phyloP scores from a whole-genome alignment of 2,888 invertebrate genomes.

The Drosophila kambysellisi region DNA sequence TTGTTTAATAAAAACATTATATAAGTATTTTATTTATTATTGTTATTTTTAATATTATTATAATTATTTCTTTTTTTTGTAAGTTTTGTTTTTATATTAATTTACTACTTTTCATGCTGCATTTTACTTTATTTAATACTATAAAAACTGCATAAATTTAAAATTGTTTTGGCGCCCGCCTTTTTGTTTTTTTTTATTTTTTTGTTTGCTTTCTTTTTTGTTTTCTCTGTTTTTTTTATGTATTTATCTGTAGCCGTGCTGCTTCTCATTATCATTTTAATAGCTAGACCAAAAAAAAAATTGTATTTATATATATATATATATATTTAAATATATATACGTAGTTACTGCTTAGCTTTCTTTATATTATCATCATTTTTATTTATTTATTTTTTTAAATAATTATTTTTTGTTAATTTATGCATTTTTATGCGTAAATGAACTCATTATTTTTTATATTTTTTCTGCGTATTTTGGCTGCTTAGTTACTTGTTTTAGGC shows the following conservation, averaged over 20 bases:
- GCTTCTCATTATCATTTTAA: constrained; percentile 34
- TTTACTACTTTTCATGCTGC: constrained; percentile 30
- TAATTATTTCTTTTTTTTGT: constrained; percentile 24
- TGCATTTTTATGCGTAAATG: constrained; percentile 11
- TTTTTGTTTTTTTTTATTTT: not conserved
- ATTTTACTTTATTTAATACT: constrained; percentile 43
- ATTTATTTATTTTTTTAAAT: not conserved
- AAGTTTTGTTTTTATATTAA: constrained; percentile 23
- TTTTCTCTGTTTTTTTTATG: constrained; percentile 12
- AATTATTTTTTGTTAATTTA: not conserved
- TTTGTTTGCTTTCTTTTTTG: constrained; percentile 2
- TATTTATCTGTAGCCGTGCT: constrained; percentile 32
- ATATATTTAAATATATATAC: constrained; percentile 10
- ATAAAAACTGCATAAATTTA: constrained; percentile 75
- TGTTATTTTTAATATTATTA: constrained; percentile 23
- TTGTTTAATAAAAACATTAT: constrained; percentile 73
- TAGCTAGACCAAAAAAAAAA: constrained; percentile 55
- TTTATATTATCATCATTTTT: constrained; percentile 4
- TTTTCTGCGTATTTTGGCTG: constrained; percentile 58
- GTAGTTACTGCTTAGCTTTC: constrained; percentile 7
- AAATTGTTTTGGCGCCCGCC: constrained; percentile 64
- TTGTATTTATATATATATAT: constrained; percentile 19
- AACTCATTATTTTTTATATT: constrained; percentile 5
- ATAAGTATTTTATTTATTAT: constrained; percentile 41
- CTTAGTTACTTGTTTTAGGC: constrained; percentile 56